Evolutionary conservation across 2,797 vertebrate species (phyloP).

Genomic region (Strix occidentalis): DNA sequence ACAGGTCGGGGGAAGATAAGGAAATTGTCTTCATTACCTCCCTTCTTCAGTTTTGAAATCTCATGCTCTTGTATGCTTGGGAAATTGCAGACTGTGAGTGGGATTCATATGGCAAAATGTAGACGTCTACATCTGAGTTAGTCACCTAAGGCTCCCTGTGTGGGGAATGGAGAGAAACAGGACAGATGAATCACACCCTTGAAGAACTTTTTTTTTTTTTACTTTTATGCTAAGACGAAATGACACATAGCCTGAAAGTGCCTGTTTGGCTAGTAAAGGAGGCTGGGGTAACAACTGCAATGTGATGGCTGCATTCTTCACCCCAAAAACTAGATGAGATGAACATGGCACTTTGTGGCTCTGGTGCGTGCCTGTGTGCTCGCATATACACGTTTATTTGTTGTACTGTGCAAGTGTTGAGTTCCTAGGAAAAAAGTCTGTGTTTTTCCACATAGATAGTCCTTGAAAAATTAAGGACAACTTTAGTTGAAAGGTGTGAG

Average conservation of each 20-base stretch:
- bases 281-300: not conserved
- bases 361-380: not conserved
- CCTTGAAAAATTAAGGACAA: not conserved
- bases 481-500: not conserved
- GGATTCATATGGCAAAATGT: constrained; percentile 50
- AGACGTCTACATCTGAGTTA: constrained; percentile 58
- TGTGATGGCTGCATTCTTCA: not conserved
- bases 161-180: constrained; percentile 53
- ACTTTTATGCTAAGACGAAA: not conserved
- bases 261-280: not conserved
- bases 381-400: rapidly evolving
- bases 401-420: rapidly evolving
- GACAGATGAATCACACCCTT: constrained; percentile 61
- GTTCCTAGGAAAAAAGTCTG: not conserved
- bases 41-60: constrained; percentile 28
- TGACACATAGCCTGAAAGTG: constrained; percentile 19
- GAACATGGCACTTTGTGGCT: not conserved
- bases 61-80: not conserved
- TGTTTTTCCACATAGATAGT: not conserved
- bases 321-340: not conserved
- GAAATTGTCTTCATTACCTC: not conserved
- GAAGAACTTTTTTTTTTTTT: constrained; percentile 24
- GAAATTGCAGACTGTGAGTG: constrained; percentile 64
- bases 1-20: not conserved
- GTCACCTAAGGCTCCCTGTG: constrained; percentile 47